Evolutionary conservation across 2,113 vertebrate genomes (phyloP).

Genomic region (Apus apus): DNA sequence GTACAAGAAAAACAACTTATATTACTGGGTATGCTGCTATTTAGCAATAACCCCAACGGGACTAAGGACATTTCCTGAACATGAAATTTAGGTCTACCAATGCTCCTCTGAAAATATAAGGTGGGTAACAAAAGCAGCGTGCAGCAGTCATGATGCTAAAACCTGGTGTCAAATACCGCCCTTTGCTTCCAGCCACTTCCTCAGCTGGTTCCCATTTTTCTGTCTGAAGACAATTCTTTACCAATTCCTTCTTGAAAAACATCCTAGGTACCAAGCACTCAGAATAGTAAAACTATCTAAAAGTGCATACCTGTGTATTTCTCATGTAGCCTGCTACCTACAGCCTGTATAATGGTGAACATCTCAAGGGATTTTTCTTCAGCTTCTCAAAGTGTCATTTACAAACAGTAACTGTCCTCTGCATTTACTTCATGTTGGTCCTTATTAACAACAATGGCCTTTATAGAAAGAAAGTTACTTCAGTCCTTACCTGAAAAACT

Average conservation of each 20-base stretch:
- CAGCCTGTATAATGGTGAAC: not conserved
- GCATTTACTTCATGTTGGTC: not conserved
- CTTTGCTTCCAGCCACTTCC: not conserved
- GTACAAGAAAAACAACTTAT: not conserved
- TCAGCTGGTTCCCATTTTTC: not conserved
- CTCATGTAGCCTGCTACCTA: not conserved
- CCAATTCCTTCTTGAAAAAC: not conserved
- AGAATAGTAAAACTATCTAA: not conserved
- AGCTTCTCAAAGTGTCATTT: not conserved
- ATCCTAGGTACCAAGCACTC: not conserved
- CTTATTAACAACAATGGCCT: not conserved
- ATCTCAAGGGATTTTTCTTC: not conserved
- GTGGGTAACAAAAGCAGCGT: not conserved
- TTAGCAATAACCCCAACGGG: not conserved
- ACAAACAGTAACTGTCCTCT: not conserved
- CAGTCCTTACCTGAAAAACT: conserved; percentile 11
- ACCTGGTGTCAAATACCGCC: not conserved
- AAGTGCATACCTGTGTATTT: not conserved
- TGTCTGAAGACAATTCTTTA: not conserved
- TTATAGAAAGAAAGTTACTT: not conserved
- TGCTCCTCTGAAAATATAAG: not conserved
- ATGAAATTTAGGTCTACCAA: not conserved
- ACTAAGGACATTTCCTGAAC: conserved; percentile 28
- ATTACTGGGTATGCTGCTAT: not conserved
- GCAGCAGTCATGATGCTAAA: not conserved